phyloP scores from a whole-genome alignment of 92 coral and sea anemone species.

The Parazoanthus swiftii region DNA sequence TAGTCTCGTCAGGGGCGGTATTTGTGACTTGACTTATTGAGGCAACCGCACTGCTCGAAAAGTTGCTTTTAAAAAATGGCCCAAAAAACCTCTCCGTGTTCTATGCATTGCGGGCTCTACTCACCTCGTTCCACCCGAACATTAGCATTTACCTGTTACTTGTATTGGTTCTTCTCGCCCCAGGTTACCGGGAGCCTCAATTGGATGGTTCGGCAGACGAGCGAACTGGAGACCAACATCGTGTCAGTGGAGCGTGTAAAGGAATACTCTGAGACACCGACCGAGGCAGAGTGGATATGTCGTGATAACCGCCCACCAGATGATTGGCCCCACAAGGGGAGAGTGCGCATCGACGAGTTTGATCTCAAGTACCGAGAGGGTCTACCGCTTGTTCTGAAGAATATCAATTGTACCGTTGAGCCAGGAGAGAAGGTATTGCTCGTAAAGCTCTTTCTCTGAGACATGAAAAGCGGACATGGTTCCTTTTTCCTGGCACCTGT shows the following conservation, averaged over 20 bases:
- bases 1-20: too few relatives aligned
- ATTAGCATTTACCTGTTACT: too few relatives aligned
- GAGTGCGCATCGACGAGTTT: slow-evolving; percentile 63
- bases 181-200: slow-evolving; percentile 78
- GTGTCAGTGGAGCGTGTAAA: slow-evolving; percentile 90
- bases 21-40: too few relatives aligned
- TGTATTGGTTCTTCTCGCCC: background rate
- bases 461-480: too few relatives aligned
- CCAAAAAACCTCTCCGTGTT: too few relatives aligned
- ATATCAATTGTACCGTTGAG: slow-evolving; percentile 61
- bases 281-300: slow-evolving; percentile 83
- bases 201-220: slow-evolving; percentile 95
- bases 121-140: too few relatives aligned
- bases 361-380: slow-evolving; percentile 78
- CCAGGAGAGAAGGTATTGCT: slow-evolving; percentile 78
- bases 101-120: too few relatives aligned
- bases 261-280: slow-evolving; percentile 77
- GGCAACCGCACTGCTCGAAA: too few relatives aligned
- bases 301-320: slow-evolving; percentile 78
- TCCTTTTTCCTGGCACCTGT: too few relatives aligned
- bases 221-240: slow-evolving; percentile 91
- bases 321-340: slow-evolving; percentile 77
- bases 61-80: too few relatives aligned
- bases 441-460: too few relatives aligned
- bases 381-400: slow-evolving; percentile 72